phyloP scores from a whole-genome alignment of 2,888 invertebrate species.

The Zaprionus lineosus region DNA sequence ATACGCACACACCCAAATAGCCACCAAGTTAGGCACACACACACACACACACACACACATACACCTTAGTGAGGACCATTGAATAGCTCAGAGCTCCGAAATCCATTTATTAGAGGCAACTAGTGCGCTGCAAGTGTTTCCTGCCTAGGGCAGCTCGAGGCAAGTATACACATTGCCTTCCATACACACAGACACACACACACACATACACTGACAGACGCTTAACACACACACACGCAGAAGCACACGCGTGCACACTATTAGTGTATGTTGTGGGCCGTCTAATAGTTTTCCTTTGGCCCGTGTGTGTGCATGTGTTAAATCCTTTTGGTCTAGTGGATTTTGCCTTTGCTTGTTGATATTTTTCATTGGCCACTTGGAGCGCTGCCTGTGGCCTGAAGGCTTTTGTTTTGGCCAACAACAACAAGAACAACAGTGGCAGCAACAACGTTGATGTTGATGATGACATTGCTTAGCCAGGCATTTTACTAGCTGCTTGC shows the following conservation, averaged over 20 bases:
- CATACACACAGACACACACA: constrained; percentile 8
- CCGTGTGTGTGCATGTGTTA: constrained; percentile 20
- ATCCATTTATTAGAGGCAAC: constrained; percentile 59
- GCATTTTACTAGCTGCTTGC: constrained; percentile 22
- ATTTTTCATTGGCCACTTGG: constrained; percentile 59
- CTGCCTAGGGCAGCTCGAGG: constrained; percentile 13
- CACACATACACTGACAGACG: background rate
- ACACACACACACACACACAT: constrained; percentile 3
- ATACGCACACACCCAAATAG: constrained; percentile 27
- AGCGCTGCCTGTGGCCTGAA: constrained; percentile 25
- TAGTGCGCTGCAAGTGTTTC: constrained; percentile 36
- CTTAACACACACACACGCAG: background rate
- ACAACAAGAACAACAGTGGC: background rate
- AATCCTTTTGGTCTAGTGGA: constrained; percentile 57
- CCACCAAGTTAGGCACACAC: too few species aligned
- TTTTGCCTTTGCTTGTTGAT: constrained; percentile 51
- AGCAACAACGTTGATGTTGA: constrained; percentile 25
- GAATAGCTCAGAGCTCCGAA: constrained; percentile 23
- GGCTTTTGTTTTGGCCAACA: constrained; percentile 38
- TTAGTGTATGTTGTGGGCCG: constrained; percentile 1
- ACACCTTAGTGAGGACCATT: constrained; percentile 12
- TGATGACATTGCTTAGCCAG: constrained; percentile 33
- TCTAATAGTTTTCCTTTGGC: constrained; percentile 45
- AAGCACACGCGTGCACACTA: background rate
- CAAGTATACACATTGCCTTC: constrained; percentile 7